Base-by-base conservation (phyloP, 1,140 invertebrate species). In the Microplitis mediator region DNA sequence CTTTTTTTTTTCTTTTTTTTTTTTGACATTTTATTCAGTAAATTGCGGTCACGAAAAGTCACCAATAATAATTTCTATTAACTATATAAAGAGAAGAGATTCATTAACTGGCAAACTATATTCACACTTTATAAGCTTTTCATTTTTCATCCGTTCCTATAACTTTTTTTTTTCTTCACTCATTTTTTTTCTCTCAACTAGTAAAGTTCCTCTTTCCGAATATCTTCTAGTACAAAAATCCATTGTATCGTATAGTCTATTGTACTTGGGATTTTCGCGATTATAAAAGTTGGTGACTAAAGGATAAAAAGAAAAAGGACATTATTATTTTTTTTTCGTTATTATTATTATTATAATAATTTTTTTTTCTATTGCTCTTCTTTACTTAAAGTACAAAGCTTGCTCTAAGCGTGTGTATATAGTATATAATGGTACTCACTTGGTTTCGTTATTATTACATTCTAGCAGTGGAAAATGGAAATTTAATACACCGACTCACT, bases 391-490 rank as follows among this genome's bases (percentile, higher is more conserved):
- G 74, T 75, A 76, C 73, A 78, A 73, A 80, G 34, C 39, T 36
- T 54, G n/a, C 73, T 56, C 56, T 68, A 54, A 51, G n/a, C 69
- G 64, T 74, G 3, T 71, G 39, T 45, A 11, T 45, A 45, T 45
- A 45, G 39, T 45, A 45, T 45, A 45, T 45, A 45, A 11, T 45
- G 69, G 16, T 34, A 52, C 69, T 76, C 60, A 58, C 66, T 71
- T 62, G 45, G 63, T 61, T 67, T 54, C 70, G 68, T 72, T 76
- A 79, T 80, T 80, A 78, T 78, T 77, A 69, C 75, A 69, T 74
- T 58, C 74, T 74, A 64, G 62, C 52, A 64, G 58, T 71, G 74
- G 80, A 81, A 80, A 80, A 81, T 78, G 80, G 78, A 81, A 81
- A 79, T 81, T 80, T 81, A 77, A 80, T 78, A 71, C 75, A 70